Conservation (phyloP, 2,113 vertebrate genomes). For the Gobio gobio region DNA sequence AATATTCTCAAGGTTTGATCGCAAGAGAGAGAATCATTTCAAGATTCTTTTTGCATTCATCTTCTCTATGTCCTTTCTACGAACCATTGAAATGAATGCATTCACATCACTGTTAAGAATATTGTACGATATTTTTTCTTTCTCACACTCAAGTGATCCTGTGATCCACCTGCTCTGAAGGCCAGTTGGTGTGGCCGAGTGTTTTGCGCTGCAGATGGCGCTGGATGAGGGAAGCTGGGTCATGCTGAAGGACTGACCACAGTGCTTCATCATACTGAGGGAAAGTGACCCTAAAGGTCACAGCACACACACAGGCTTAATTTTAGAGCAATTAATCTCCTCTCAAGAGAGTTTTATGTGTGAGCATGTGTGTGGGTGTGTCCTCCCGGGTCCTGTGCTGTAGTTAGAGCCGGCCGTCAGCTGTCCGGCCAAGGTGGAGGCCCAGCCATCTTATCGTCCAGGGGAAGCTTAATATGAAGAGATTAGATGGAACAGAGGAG, state of each 20-base stretch:
- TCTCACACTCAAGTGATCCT: neutral
- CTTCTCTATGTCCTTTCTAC: neutral
- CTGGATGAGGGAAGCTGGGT: slow-evolving; percentile 48
- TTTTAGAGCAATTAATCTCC: slow-evolving; percentile 78
- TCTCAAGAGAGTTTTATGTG: slow-evolving; percentile 50
- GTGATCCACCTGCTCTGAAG: slow-evolving; percentile 28
- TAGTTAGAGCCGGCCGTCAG: slow-evolving; percentile 36
- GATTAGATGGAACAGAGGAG: slow-evolving; percentile 53
- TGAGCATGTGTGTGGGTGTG: slow-evolving; percentile 33
- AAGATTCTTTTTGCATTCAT: neutral
- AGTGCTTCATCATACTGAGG: slow-evolving; percentile 63
- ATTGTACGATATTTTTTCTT: neutral
- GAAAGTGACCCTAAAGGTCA: slow-evolving; percentile 68
- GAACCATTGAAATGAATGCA: neutral
- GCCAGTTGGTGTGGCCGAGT: slow-evolving; percentile 23
- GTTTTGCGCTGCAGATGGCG: slow-evolving; percentile 39
- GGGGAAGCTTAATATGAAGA: slow-evolving; percentile 58
- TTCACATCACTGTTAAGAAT: neutral
- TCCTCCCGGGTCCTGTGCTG: slow-evolving; percentile 27
- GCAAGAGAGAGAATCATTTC: neutral
- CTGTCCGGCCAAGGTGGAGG: slow-evolving; percentile 49
- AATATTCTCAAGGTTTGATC: neutral
- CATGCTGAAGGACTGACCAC: slow-evolving; percentile 53
- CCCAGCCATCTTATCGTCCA: slow-evolving; percentile 50
- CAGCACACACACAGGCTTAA: slow-evolving; percentile 73